These are phyloP conservation scores for Sebastes minor DNA, from an alignment of 2,797 vertebrate species.

Conservation along the genomic window DNA sequence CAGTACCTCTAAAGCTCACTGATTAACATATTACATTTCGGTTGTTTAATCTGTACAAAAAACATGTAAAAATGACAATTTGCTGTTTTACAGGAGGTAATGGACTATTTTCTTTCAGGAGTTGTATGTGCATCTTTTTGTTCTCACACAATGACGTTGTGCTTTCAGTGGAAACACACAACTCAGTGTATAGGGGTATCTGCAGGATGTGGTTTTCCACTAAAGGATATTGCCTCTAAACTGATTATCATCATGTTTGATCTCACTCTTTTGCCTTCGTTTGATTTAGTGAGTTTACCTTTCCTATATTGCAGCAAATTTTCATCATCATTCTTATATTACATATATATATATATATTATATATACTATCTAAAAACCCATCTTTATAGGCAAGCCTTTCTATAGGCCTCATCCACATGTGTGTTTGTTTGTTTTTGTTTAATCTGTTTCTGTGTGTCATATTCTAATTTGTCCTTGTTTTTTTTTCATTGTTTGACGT, in stretches of 20 bases:
- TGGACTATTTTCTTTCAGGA: neutral
- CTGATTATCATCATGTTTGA: neutral
- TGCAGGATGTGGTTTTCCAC: neutral
- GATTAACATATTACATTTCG: neutral
- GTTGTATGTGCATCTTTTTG: too few species aligned
- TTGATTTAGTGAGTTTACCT: neutral
- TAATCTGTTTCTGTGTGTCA: too few species aligned
- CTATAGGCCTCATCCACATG: too few species aligned
- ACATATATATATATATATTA: too few species aligned
- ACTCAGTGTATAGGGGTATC: neutral
- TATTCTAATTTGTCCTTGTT: too few species aligned
- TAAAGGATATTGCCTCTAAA: neutral
- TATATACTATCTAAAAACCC: too few species aligned
- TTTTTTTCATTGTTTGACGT: too few species aligned
- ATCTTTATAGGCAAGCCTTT: too few species aligned
- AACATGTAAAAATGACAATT: neutral
- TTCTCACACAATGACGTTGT: too few species aligned
- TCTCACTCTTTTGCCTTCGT: neutral
- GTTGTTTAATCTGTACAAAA: neutral
- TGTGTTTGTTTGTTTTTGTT: too few species aligned
- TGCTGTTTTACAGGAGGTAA: neutral
- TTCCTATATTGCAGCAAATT: neutral
- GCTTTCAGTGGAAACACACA: neutral
- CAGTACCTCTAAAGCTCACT: neutral
- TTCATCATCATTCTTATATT: neutral